Base-by-base conservation (phyloP, 2,888 invertebrate genomes). In the Himalopsyche tibetana region DNA sequence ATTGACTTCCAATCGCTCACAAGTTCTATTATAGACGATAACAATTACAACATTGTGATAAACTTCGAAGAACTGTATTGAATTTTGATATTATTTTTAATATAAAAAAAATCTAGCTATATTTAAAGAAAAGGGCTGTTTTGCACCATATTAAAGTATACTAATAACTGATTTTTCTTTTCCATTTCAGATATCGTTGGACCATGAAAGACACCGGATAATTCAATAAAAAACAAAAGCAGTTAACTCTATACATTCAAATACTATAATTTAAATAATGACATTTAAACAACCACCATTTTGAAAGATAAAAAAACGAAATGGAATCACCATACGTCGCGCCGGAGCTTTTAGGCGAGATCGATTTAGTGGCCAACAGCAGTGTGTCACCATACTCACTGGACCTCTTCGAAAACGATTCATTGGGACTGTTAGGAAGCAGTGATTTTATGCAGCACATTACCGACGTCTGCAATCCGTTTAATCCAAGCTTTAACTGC, bases 401-500 rank as follows among this genome's bases (percentile, higher is more conserved):
- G 15, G 69, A 40, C 11, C 55, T 51, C 12, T 40, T 79, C 17
- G 51, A 45, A 5, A 80, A 83, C 28, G 63, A 79, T 42, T 80
- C 80, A 17, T 80, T 63, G 63, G 63, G 63, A 6, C 19, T 63
- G 19, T 28, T 63, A n/a, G 63, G 63, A 63, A 63, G 63, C 15
- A 63, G 28, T 63, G 63, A 19, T 8, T 28, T 63, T n/a, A 63
- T 63, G 63, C 63, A 63, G 6, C 63, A 63, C 63, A 63, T 19
- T 11, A 63, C 3, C 63, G 90, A 89, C 85, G 90, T 90, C 9
- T 92, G 94, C 55, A 93, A 94, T 90, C 92, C 91, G 4, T 93
- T 93, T 89, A 89, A 91, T 42, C 91, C 91, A 0, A 89, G 90
- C 63, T 93, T 94, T 90, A 94, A 95, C 90, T 94, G 95, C 89